Evolutionary conservation across 1,140 invertebrate genomes (phyloP).

Genomic region (Drosophila carrolli): DNA sequence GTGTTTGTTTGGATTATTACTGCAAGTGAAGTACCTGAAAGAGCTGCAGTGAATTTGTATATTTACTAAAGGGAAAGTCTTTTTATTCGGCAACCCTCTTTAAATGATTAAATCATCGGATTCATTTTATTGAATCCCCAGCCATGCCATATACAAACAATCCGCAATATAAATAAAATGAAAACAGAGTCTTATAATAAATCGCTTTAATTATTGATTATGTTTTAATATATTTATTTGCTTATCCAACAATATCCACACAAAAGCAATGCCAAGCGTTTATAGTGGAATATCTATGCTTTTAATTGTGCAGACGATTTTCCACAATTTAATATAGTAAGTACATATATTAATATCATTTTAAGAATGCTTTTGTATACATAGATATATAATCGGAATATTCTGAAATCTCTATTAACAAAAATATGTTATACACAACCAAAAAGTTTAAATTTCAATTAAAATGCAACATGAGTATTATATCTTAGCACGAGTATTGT

Average conservation of each 20-base stretch:
- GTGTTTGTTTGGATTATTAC: background rate
- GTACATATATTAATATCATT: constrained; percentile 11
- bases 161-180: too few relatives aligned
- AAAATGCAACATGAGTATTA: constrained; percentile 17
- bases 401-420: background rate
- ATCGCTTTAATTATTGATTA: constrained; percentile 7
- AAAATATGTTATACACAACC: constrained; percentile 58
- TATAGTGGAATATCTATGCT: background rate
- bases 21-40: background rate
- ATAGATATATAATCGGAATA: constrained; percentile 10
- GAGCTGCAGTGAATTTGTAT: too few relatives aligned
- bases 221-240: constrained; percentile 24
- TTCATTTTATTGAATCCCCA: too few relatives aligned
- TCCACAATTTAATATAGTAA: background rate
- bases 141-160: too few relatives aligned
- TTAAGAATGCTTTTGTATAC: constrained; percentile 1
- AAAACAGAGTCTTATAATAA: constrained; percentile 1
- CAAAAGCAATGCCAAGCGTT: constrained; percentile 22
- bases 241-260: constrained; percentile 28
- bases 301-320: background rate
- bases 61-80: too few relatives aligned
- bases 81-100: too few relatives aligned
- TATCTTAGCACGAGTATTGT: constrained; percentile 15
- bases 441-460: constrained; percentile 23
- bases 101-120: too few relatives aligned